Conservation (phyloP, 2,888 invertebrate species). For the Matsumyia berberina region DNA sequence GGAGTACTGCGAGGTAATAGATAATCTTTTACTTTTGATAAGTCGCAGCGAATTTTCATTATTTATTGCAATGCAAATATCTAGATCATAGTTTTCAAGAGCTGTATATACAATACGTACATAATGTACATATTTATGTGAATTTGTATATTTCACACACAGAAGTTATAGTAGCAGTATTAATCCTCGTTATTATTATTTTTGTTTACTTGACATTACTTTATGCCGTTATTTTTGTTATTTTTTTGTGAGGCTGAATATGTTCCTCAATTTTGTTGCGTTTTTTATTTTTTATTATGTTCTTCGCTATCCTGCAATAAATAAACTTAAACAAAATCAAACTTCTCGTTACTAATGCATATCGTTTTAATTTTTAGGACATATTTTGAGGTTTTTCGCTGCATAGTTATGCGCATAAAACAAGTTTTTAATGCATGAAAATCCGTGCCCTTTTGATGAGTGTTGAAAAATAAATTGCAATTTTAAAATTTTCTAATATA, state of each 20-base stretch:
- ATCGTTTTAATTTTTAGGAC: background rate
- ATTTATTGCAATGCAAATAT: slow-evolving; percentile 1
- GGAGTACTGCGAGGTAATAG: background rate
- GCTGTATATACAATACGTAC: background rate
- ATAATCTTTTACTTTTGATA: background rate
- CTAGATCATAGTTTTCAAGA: background rate
- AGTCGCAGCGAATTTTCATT: background rate
- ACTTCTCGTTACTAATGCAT: background rate
- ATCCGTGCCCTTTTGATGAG: slow-evolving; percentile 5
- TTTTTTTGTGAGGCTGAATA: background rate
- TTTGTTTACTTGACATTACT: background rate
- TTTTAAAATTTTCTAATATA: too few species aligned
- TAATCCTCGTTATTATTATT: background rate
- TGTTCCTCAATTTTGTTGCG: background rate
- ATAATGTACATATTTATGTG: background rate
- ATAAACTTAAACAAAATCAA: background rate
- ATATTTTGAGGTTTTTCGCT: slow-evolving; percentile 7
- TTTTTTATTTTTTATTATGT: background rate
- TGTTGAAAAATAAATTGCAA: too few species aligned
- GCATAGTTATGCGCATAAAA: background rate
- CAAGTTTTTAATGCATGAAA: slow-evolving; percentile 4
- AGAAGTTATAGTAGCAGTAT: background rate
- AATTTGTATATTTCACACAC: slow-evolving; percentile 1
- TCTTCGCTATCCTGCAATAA: too few species aligned
- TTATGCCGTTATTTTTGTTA: slow-evolving; percentile 1